Conservation (phyloP, 2,888 invertebrate genomes). For the Andricus curvator region DNA sequence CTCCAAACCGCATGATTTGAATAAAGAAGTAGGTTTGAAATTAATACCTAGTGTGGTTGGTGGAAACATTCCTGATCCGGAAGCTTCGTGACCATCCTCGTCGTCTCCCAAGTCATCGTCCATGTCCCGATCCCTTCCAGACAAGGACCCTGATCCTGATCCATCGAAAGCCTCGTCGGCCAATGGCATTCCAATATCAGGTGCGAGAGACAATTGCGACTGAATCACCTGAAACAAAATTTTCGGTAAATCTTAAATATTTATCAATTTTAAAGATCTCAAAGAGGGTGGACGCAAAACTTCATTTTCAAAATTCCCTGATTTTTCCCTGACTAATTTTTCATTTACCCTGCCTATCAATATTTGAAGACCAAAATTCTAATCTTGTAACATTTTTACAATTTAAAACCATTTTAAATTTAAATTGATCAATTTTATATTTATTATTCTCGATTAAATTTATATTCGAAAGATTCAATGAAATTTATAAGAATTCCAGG, state of each 20-base stretch:
- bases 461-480: too few species aligned
- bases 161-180: constrained; percentile 75
- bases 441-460: too few species aligned
- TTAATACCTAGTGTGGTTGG: constrained; percentile 64
- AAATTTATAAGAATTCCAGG: too few species aligned
- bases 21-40: constrained; percentile 10
- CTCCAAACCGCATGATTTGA: not conserved
- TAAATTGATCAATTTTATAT: too few species aligned
- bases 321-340: too few species aligned
- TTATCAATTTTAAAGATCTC: not conserved
- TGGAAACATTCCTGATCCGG: constrained; percentile 72
- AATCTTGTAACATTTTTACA: too few species aligned
- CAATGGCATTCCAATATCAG: constrained; percentile 70
- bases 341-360: too few species aligned
- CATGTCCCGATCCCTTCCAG: constrained; percentile 15
- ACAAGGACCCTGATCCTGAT: constrained; percentile 70
- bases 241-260: not conserved
- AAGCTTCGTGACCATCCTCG: constrained; percentile 68
- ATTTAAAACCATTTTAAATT: too few species aligned
- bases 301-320: too few species aligned
- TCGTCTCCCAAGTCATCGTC: constrained; percentile 49
- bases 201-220: constrained; percentile 72
- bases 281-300: too few species aligned
- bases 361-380: too few species aligned
- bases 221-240: constrained; percentile 68